Percentiles rank a stretch among this genome's conserved stretches.
Conservation (phyloP, 1,140 invertebrate species). For the Drosophila orena region DNA sequence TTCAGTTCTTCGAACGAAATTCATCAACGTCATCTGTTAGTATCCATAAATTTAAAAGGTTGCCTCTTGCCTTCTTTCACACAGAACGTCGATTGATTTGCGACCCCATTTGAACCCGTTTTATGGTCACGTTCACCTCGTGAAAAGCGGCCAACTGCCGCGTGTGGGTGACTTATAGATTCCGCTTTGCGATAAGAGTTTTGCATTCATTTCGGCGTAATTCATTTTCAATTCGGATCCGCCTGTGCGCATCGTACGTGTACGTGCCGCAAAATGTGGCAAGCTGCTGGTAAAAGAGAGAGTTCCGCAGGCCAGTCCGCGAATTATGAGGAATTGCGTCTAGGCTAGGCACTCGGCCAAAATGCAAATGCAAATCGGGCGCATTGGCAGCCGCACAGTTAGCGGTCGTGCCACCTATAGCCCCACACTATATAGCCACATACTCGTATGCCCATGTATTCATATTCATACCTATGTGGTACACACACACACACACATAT, state of each 20-base stretch:
- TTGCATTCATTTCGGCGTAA: constrained; percentile 72
- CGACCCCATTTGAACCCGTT: constrained; percentile 13
- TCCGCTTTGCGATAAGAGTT: constrained; percentile 61
- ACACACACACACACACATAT: too few relatives aligned
- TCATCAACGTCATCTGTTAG: not conserved
- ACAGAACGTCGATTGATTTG: not conserved
- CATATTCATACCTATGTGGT: too few relatives aligned
- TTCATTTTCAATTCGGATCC: constrained; percentile 76
- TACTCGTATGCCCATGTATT: not conserved
- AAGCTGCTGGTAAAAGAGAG: constrained; percentile 41
- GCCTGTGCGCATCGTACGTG: constrained; percentile 57
- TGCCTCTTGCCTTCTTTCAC: not conserved
- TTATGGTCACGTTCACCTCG: constrained; percentile 25
- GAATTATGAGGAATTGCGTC: constrained; percentile 77
- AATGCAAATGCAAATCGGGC: constrained; percentile 59
- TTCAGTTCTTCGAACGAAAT: not conserved
- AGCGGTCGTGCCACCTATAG: constrained; percentile 17
- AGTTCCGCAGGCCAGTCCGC: constrained; percentile 41
- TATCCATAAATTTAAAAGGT: not conserved
- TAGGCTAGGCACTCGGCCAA: constrained; percentile 73
- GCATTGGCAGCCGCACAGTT: constrained; percentile 13
- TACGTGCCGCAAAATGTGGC: constrained; percentile 72
- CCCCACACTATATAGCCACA: not conserved
- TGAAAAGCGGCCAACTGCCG: constrained; percentile 9
- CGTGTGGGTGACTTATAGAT: constrained; percentile 59